Conservation (phyloP, 2,797 vertebrate species). For the Morus bassanus region DNA sequence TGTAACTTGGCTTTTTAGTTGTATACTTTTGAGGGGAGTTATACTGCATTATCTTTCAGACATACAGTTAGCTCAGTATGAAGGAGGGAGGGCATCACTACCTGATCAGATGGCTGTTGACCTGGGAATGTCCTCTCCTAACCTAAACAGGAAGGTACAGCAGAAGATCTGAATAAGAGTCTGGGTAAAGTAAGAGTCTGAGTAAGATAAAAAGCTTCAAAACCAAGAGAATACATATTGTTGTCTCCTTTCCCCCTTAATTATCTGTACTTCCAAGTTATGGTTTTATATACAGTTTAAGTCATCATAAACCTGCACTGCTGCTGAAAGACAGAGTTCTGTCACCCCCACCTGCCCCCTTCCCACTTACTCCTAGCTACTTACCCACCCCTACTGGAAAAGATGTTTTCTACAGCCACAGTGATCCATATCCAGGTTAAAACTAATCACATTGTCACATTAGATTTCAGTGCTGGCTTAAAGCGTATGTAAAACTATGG, state of each 20-base stretch:
- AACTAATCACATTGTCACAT: conserved; percentile 29
- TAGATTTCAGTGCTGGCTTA: conserved; percentile 9
- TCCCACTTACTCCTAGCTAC: neutral
- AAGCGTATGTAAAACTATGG: neutral
- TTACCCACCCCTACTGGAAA: neutral
- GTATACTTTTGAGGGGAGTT: neutral
- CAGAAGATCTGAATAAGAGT: neutral
- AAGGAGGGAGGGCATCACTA: neutral
- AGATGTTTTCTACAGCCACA: neutral
- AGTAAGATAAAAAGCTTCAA: neutral
- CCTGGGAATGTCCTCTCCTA: neutral
- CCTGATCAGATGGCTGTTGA: neutral
- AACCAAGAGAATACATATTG: neutral
- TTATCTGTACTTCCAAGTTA: neutral
- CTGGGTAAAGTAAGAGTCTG: neutral
- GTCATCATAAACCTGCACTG: neutral
- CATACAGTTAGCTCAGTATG: no score
- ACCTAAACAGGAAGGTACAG: neutral
- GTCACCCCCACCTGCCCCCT: neutral
- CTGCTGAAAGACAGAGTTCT: neutral
- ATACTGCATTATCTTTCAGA: neutral
- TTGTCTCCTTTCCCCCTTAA: neutral
- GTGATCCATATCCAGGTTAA: conserved; percentile 4
- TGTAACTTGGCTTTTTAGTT: neutral
- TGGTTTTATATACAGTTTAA: neutral